A percentile compares a stretch with the other conserved stretches of the same genome.
Conservation (phyloP, 2,888 invertebrate species). For the Patella depressa region DNA sequence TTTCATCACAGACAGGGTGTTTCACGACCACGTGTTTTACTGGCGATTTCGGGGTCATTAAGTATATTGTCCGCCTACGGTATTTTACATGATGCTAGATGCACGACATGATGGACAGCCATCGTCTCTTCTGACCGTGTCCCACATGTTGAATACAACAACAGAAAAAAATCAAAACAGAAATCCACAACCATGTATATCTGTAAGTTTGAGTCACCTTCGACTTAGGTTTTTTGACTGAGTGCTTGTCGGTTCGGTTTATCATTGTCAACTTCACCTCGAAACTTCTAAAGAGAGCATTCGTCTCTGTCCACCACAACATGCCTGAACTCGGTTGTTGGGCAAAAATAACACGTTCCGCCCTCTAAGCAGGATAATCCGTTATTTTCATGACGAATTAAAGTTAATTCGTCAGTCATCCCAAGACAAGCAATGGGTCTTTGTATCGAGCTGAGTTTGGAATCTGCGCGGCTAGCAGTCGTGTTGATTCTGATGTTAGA, state of each 20-base stretch:
- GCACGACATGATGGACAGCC: too few species aligned
- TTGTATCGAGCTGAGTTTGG: background rate
- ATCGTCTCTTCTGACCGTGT: too few species aligned
- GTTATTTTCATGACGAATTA: slow-evolving; percentile 12
- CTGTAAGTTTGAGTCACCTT: slow-evolving; percentile 1
- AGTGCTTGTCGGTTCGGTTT: background rate
- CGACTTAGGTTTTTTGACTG: background rate
- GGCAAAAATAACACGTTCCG: slow-evolving; percentile 5
- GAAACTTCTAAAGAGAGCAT: slow-evolving; percentile 6
- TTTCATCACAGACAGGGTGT: too few species aligned
- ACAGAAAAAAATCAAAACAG: too few species aligned
- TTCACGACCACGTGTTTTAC: too few species aligned
- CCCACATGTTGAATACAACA: too few species aligned
- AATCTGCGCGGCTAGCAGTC: background rate
- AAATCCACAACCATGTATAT: too few species aligned
- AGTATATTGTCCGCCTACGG: too few species aligned
- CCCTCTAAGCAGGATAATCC: background rate
- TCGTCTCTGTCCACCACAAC: background rate
- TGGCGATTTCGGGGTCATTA: too few species aligned
- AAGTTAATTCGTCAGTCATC: background rate
- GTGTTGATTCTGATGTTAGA: background rate
- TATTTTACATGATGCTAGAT: too few species aligned
- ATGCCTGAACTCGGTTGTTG: background rate
- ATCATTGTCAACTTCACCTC: background rate
- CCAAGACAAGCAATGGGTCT: background rate